Percentiles rank a stretch among this genome's conserved stretches.
phyloP scores from a whole-genome alignment of 2,113 vertebrate genomes.

The Jaculus jaculus region DNA sequence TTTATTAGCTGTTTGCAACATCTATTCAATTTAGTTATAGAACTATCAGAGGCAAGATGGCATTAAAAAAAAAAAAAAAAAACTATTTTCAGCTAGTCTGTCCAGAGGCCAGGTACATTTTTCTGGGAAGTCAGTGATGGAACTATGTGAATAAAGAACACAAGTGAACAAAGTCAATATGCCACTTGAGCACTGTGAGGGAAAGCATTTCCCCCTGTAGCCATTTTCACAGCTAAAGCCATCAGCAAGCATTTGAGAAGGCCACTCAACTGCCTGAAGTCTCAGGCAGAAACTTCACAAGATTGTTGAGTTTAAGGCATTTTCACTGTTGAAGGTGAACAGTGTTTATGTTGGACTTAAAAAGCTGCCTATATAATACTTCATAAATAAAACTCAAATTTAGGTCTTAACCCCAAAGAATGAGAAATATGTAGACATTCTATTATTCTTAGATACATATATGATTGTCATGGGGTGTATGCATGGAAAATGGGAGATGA shows the following conservation, averaged over 20 bases:
- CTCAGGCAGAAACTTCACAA: neutral
- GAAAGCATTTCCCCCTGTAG: neutral
- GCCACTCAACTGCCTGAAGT: neutral
- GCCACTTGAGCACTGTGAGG: neutral
- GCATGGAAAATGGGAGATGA: neutral
- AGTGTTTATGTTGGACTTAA: neutral
- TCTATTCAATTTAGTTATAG: neutral
- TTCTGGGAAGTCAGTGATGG: neutral
- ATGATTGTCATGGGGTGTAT: conserved; percentile 68
- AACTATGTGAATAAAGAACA: neutral
- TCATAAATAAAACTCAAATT: conserved; percentile 75
- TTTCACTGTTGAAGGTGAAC: neutral
- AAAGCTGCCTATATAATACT: conserved; percentile 73
- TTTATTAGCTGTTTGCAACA: conserved; percentile 10
- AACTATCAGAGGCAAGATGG: neutral
- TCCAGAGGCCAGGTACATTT: neutral
- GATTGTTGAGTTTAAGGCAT: neutral
- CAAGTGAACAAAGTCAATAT: neutral
- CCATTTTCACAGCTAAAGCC: neutral
- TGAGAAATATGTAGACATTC: conserved; percentile 71
- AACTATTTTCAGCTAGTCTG: neutral
- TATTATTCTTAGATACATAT: conserved; percentile 70
- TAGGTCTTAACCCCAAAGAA: conserved; percentile 64
- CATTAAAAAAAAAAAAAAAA: no score
- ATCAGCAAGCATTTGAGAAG: neutral